These are phyloP conservation scores for Anomalospiza imberbis DNA, from an alignment of 2,797 vertebrate species.

Conservation along the genomic window DNA sequence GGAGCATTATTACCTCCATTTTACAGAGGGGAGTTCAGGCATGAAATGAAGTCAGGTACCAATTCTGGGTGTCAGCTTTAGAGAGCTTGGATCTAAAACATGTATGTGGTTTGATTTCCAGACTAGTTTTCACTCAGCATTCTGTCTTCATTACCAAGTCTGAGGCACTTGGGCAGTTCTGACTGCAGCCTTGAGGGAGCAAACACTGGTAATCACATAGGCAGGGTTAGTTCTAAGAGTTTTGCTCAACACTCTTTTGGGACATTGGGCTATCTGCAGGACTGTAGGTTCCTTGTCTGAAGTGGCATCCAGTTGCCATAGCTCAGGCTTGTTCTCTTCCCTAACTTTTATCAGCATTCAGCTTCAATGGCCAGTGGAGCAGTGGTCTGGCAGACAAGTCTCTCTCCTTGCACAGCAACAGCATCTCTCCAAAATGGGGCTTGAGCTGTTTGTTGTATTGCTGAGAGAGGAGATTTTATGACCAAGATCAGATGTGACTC, in stretches of 20 bases:
- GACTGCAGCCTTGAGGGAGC: neutral
- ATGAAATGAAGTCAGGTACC: neutral
- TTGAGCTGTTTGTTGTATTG: neutral
- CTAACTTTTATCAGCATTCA: neutral
- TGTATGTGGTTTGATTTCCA: neutral
- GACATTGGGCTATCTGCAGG: no score
- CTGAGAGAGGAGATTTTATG: neutral
- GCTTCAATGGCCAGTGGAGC: neutral
- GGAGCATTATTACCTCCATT: neutral
- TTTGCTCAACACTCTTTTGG: neutral
- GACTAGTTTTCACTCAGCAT: neutral
- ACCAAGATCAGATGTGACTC: neutral
- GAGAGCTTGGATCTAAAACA: neutral
- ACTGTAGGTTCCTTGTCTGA: neutral
- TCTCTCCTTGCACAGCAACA: neutral
- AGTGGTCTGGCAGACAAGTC: neutral
- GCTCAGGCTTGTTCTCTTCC: neutral
- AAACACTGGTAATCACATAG: neutral
- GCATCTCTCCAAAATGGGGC: neutral
- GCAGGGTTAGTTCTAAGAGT: neutral
- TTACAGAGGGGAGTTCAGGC: neutral
- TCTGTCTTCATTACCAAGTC: neutral
- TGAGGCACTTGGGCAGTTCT: neutral
- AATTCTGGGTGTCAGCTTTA: neutral
- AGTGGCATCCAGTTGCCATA: neutral